Conservation (phyloP, 2,113 vertebrate species). For the Deroptyus accipitrinus region DNA sequence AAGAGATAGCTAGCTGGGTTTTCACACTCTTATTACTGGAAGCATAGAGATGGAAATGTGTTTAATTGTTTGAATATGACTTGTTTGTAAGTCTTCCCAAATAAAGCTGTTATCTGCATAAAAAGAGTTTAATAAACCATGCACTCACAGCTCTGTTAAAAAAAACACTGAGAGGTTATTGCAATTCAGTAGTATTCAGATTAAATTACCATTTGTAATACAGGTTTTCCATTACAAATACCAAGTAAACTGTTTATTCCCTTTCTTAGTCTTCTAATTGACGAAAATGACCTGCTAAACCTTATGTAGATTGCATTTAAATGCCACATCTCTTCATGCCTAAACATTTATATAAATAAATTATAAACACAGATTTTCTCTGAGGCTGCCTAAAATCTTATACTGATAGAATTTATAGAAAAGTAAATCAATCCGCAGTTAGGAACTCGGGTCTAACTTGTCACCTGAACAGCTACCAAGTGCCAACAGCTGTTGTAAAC, state of each 20-base stretch:
- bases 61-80: background rate
- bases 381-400: background rate
- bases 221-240: background rate
- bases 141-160: background rate
- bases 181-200: background rate
- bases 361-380: background rate
- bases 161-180: background rate
- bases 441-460: background rate
- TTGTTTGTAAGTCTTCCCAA: background rate
- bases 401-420: background rate
- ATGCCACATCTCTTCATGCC: background rate
- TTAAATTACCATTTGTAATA: background rate
- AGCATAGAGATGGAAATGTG: background rate
- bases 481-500: background rate
- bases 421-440: background rate
- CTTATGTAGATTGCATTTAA: slow-evolving; percentile 11
- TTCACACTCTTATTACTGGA: background rate
- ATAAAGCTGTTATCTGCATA: background rate
- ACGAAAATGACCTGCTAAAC: slow-evolving; percentile 15
- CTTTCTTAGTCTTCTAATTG: slow-evolving; percentile 9
- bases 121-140: background rate
- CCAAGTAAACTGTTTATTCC: background rate
- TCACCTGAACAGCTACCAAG: background rate
- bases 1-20: background rate
- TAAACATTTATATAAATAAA: slow-evolving; percentile 33